phyloP scores from a whole-genome alignment of 2,888 invertebrate genomes.

The Xestia ashworthii region DNA sequence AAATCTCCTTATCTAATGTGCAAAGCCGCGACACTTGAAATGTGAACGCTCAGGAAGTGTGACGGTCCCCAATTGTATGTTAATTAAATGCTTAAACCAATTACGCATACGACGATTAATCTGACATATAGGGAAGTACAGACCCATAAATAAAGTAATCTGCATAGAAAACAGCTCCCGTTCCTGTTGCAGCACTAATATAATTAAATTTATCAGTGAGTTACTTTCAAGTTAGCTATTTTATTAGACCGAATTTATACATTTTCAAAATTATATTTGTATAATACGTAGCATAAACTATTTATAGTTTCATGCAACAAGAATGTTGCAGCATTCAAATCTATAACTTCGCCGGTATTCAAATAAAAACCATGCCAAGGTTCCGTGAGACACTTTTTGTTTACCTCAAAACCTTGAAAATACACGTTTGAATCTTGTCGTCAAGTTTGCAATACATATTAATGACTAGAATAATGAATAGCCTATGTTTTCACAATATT shows the following conservation, averaged over 20 bases:
- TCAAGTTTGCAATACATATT: slow-evolving; percentile 51
- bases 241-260: background rate
- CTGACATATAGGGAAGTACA: slow-evolving; percentile 3
- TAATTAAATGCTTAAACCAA: slow-evolving; percentile 32
- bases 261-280: background rate
- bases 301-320: background rate
- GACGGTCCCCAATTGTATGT: slow-evolving; percentile 42
- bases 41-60: slow-evolving; percentile 31
- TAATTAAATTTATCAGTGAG: background rate
- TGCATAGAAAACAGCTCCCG: background rate
- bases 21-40: slow-evolving; percentile 7
- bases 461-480: slow-evolving; percentile 35
- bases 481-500: slow-evolving; percentile 16
- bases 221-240: background rate
- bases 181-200: background rate
- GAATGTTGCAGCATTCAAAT: slow-evolving; percentile 6
- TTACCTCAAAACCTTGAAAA: slow-evolving; percentile 66
- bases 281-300: background rate
- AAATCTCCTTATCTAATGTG: slow-evolving; percentile 22
- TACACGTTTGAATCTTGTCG: slow-evolving; percentile 46
- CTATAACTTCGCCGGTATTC: slow-evolving; percentile 42
- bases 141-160: slow-evolving; percentile 12
- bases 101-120: slow-evolving; percentile 12
- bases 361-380: slow-evolving; percentile 70
- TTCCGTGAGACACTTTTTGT: slow-evolving; percentile 67